Evolutionary conservation across 2,888 invertebrate species (phyloP).

Genomic region (Drosophila pegasa): DNA sequence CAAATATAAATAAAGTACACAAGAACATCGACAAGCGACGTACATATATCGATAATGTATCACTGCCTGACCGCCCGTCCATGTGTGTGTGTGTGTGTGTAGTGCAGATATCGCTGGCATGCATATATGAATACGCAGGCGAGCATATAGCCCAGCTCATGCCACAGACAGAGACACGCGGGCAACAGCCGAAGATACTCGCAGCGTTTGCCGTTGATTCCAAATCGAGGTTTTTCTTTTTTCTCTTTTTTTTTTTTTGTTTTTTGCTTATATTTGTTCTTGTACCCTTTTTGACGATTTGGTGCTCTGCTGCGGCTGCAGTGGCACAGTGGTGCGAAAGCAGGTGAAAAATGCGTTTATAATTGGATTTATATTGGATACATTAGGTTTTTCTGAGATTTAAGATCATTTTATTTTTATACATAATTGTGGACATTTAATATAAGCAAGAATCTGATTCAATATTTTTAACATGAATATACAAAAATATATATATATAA

Average conservation of each 20-base stretch:
- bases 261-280: conserved; percentile 56
- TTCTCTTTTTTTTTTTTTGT: conserved; percentile 33
- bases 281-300: conserved; percentile 51
- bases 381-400: too few species aligned
- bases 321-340: conserved; percentile 40
- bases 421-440: too few species aligned
- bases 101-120: conserved; percentile 65
- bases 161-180: conserved; percentile 30
- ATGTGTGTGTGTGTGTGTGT: conserved; percentile 30
- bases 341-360: not conserved
- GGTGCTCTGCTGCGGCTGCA: conserved; percentile 10
- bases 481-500: too few species aligned
- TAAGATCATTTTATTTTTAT: too few species aligned
- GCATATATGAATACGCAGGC: conserved; percentile 43
- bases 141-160: conserved; percentile 30
- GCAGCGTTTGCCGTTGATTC: conserved; percentile 45
- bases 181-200: conserved; percentile 43
- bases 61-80: conserved; percentile 14
- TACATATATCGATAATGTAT: conserved; percentile 65
- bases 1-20: conserved; percentile 75
- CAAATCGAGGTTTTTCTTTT: conserved; percentile 57
- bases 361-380: too few species aligned
- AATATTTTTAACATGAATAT: too few species aligned
- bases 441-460: too few species aligned
- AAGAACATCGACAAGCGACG: conserved; percentile 50